Conservation (phyloP, 2,888 invertebrate genomes). For the Chymomyza caudatula region DNA sequence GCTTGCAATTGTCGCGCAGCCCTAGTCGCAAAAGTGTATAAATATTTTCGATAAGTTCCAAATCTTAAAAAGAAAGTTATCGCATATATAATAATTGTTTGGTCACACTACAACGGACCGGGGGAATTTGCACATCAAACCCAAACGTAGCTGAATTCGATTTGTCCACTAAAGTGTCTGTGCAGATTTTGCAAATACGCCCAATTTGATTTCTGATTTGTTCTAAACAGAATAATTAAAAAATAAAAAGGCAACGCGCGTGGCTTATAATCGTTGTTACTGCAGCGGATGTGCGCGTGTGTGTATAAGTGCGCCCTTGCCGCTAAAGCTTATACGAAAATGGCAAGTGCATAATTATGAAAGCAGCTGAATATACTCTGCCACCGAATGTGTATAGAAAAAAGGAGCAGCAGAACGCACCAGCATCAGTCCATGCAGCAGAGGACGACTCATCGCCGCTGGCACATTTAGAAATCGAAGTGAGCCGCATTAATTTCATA, state of each 20-base stretch:
- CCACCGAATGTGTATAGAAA: constrained; percentile 44
- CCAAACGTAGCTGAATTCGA: constrained; percentile 51
- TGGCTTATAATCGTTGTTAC: constrained; percentile 3
- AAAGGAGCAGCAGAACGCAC: constrained; percentile 12
- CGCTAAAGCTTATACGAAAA: constrained; percentile 40
- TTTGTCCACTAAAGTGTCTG: constrained; percentile 30
- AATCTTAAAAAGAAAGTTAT: background rate
- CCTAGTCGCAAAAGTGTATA: no score
- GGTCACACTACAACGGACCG: background rate
- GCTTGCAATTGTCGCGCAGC: no score
- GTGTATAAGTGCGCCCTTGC: constrained; percentile 22
- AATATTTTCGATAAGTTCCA: no score
- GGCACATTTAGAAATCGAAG: constrained; percentile 58
- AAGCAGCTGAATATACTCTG: constrained; percentile 44
- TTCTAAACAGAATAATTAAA: constrained; percentile 26
- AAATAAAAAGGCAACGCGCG: constrained; percentile 40
- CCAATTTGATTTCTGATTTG: constrained; percentile 4
- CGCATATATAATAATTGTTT: background rate
- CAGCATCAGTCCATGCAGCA: constrained; percentile 5
- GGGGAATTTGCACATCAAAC: constrained; percentile 29
- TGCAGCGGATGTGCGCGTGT: constrained; percentile 14
- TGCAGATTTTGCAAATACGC: constrained; percentile 10
- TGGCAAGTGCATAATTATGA: constrained; percentile 56
- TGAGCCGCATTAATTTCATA: constrained; percentile 65
- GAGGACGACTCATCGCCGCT: constrained; percentile 34